Evolutionary conservation across 2,888 invertebrate genomes (phyloP), one percentile per base, ranked within the genome.

Genomic region (Chymomyza fuscimana): DNA sequence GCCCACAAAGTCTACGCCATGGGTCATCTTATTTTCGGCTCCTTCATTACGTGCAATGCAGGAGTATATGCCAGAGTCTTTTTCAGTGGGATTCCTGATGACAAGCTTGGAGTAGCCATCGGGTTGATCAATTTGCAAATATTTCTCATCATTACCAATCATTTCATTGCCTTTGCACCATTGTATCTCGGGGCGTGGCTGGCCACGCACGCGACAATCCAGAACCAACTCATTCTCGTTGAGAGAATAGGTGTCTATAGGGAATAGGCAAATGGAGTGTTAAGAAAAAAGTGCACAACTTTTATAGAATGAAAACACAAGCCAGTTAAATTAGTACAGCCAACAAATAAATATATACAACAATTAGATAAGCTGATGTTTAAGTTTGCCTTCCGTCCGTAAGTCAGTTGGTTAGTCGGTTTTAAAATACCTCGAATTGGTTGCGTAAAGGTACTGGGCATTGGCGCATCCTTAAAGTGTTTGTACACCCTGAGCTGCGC

Each of bases 121-220:
- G 6, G 95, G 94, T 62, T 95, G 92, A 89, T 95, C 95, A 73
- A 93, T 93, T 62, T 95, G 94, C 74, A 94, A 93, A 89, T 94
- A 95, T 75, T 95, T 94, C 16, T 93, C 93, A 66, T 93, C 93
- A 1, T 90, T 89, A 12, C 85, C 86, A 12, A 96, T 90, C 12
- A 93, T 91, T 63, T 92, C 92, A 52, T 94, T 95, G 80, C 96
- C 95, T 89, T 96, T 96, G 76, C 94, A 91, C 97, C 97, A 97
- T 50, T 94, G 94, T 70, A 97, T 94, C 0, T 93, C 93, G 0
- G 96, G 96, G 4, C 94, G 92, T 15, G 96, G 96, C 81, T 95
- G 94, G 25, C 95, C 96, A 70, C 95, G 94, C 60, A 97, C 94
- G 64, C 95, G 94, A 87, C 97, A 97, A 91, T 97, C 96, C 76